phyloP scores from a whole-genome alignment of 2,797 vertebrate species.

The Orestias chungarensis region DNA sequence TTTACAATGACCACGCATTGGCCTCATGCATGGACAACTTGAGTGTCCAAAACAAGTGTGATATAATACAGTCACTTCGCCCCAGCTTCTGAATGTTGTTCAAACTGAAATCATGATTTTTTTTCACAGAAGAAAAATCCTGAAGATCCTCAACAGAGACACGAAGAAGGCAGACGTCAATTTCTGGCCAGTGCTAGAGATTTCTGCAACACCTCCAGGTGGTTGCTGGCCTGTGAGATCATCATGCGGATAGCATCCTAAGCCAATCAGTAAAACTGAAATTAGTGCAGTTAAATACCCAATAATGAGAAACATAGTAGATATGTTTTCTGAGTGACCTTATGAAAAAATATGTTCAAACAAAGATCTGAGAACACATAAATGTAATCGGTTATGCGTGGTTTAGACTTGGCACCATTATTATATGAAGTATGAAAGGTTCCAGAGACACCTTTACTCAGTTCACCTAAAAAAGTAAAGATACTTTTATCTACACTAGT shows the following conservation, averaged over 20 bases:
- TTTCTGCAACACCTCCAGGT: slow-evolving; percentile 88
- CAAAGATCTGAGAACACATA: too few relatives aligned
- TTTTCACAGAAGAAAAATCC: background rate
- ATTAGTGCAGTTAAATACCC: background rate
- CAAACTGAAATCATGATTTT: background rate
- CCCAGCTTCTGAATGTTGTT: too few relatives aligned
- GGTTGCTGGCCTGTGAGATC: slow-evolving; percentile 92
- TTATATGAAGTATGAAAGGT: too few relatives aligned
- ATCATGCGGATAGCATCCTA: slow-evolving; percentile 94
- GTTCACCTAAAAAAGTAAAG: too few relatives aligned
- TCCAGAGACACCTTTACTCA: too few relatives aligned
- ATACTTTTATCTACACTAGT: too few relatives aligned
- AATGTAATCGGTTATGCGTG: background rate
- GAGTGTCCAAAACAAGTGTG: background rate
- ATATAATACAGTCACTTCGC: background rate
- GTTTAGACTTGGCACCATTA: too few relatives aligned
- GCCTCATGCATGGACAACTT: background rate
- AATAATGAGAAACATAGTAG: background rate
- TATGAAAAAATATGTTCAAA: too few relatives aligned
- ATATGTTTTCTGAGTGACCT: too few relatives aligned
- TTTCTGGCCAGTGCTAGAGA: slow-evolving; percentile 85
- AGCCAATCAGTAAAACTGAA: background rate
- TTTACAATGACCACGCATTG: background rate
- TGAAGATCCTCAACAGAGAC: background rate
- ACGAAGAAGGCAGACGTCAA: slow-evolving; percentile 42